A percentile compares a stretch with the other conserved stretches of the same genome.
These are phyloP conservation scores for Mionectes macconnelli DNA, from an alignment of 2,113 vertebrate genomes.

Conservation along the genomic window DNA sequence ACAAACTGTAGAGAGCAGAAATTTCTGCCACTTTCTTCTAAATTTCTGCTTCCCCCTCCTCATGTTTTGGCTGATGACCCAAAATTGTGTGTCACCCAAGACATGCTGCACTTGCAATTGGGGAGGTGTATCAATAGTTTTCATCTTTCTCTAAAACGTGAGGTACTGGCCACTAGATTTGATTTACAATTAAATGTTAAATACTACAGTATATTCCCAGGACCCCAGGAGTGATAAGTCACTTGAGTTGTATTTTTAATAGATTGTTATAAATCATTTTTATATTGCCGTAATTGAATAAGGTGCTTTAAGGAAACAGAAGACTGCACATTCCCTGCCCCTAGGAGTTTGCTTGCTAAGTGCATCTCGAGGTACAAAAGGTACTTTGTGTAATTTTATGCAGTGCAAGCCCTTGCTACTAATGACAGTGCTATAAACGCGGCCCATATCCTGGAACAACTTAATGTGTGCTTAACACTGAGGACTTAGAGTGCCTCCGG, in stretches of 20 bases:
- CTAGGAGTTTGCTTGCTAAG: conserved; percentile 58
- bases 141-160: neutral
- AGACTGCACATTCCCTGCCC: conserved; percentile 36
- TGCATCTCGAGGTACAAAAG: conserved; percentile 51
- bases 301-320: conserved; percentile 57
- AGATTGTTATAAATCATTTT: conserved; percentile 62
- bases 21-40: neutral
- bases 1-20: neutral
- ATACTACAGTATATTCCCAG: conserved; percentile 31
- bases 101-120: neutral
- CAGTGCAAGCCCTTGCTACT: conserved; percentile 30
- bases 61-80: neutral
- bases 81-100: accelerated
- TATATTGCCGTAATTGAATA: conserved; percentile 52
- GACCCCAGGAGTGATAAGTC: conserved; percentile 41
- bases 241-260: conserved; percentile 51
- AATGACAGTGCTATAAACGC: conserved; percentile 42
- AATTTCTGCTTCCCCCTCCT: neutral
- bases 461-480: conserved; percentile 15
- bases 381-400: conserved; percentile 61
- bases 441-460: conserved; percentile 50
- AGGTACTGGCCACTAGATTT: neutral
- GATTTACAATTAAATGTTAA: conserved; percentile 39
- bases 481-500: neutral
- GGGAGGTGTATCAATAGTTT: neutral